These are phyloP conservation scores for Elgaria multicarinata DNA, from an alignment of 2,113 vertebrate species.

Conservation along the genomic window DNA sequence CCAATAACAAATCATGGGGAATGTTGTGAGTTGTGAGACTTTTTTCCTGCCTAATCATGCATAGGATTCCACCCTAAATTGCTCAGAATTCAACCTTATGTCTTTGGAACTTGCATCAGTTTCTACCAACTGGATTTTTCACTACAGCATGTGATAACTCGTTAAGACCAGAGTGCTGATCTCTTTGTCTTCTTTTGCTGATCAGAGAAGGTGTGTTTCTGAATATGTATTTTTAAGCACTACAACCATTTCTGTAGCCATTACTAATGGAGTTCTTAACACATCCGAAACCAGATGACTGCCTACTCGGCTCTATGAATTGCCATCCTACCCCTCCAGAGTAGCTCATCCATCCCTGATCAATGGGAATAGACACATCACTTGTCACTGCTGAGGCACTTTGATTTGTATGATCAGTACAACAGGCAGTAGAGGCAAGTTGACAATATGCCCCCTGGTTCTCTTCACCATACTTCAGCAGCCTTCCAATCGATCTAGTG, in stretches of 20 bases:
- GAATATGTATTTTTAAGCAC: background rate
- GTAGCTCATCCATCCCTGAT: conserved; percentile 58
- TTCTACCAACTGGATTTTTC: background rate
- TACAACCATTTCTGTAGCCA: background rate
- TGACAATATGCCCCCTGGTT: conserved; percentile 57
- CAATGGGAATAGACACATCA: conserved; percentile 71
- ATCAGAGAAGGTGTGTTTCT: fast-evolving
- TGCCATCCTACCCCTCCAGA: conserved; percentile 61
- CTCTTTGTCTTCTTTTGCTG: background rate
- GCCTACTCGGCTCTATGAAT: conserved; percentile 58
- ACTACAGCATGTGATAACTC: background rate
- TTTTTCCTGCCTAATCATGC: no score
- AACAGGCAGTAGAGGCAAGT: conserved; percentile 69
- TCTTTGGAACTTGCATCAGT: background rate
- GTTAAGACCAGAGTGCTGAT: background rate
- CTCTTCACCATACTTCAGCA: conserved; percentile 54
- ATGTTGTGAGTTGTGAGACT: no score
- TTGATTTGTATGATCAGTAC: conserved; percentile 66
- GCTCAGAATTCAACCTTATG: no score
- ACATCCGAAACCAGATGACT: conserved; percentile 56
- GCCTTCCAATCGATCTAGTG: conserved; percentile 70
- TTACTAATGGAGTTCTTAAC: conserved; percentile 57
- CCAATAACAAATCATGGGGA: no score
- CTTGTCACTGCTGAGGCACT: conserved; percentile 67
- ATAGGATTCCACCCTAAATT: no score